A percentile compares a stretch with the other conserved stretches of the same genome.
phyloP scores from a whole-genome alignment of 2,888 invertebrate genomes.

The Ecdyonurus torrentis region DNA sequence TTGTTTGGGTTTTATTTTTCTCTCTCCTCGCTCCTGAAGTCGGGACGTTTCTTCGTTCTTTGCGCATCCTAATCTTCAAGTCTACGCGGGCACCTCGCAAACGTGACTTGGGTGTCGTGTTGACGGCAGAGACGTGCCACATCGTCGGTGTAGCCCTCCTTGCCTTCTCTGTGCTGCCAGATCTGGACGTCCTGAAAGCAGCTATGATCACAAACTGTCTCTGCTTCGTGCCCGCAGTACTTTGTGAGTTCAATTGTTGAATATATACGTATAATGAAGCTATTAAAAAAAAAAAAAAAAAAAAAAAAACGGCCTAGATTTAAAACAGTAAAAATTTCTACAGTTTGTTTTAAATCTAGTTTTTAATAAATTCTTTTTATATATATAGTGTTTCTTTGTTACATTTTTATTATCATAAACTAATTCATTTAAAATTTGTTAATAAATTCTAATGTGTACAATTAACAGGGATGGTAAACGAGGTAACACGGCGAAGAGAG shows the following conservation, averaged over 20 bases:
- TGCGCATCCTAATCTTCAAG: constrained; percentile 81
- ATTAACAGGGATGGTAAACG: neutral
- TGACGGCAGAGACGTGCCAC: constrained; percentile 75
- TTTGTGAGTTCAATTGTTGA: too few species aligned
- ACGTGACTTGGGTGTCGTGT: constrained; percentile 46
- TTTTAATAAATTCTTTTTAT: too few species aligned
- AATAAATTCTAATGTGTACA: too few species aligned
- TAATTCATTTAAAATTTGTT: too few species aligned
- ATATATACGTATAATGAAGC: too few species aligned
- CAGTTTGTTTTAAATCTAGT: too few species aligned
- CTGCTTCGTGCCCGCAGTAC: constrained; percentile 71
- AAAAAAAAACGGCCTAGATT: too few species aligned
- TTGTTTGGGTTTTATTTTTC: constrained; percentile 84
- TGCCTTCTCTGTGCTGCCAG: constrained; percentile 76
- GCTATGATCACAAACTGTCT: constrained; percentile 93
- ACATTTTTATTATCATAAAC: too few species aligned
- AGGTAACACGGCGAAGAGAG: neutral
- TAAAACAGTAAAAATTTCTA: too few species aligned
- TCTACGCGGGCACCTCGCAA: constrained; percentile 58
- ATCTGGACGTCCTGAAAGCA: constrained; percentile 84
- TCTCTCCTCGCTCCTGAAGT: constrained; percentile 79
- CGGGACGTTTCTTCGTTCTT: constrained; percentile 66
- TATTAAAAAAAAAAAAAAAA: too few species aligned
- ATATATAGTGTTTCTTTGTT: too few species aligned
- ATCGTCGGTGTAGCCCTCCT: constrained; percentile 73